A percentile compares a stretch with the other conserved stretches of the same genome.
Conservation (phyloP, 2,888 invertebrate species). For the Orchestes rusci region DNA sequence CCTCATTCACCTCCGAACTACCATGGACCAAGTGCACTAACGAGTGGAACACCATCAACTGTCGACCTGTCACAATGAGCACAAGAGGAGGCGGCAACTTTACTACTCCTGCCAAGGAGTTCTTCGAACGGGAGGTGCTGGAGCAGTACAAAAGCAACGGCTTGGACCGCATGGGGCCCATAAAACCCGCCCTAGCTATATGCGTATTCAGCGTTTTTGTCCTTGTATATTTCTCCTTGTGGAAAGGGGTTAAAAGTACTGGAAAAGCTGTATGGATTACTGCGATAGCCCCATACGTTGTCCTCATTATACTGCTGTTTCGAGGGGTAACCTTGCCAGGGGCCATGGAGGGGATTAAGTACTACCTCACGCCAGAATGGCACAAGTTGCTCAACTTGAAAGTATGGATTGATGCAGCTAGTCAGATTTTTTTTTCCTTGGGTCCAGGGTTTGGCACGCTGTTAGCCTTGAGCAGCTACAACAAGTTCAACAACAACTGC, state of each 20-base stretch:
- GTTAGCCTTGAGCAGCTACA: conserved; percentile 85
- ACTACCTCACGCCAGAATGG: conserved; percentile 87
- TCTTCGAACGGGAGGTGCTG: conserved; percentile 75
- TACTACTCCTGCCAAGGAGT: conserved; percentile 79
- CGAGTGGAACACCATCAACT: conserved; percentile 76
- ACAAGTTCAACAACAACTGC: conserved; percentile 88
- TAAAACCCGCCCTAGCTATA: conserved; percentile 81
- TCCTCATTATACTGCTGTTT: conserved; percentile 75
- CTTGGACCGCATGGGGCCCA: conserved; percentile 78
- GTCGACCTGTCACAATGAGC: conserved; percentile 53
- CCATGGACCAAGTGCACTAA: conserved; percentile 87
- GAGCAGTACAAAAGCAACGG: conserved; percentile 78
- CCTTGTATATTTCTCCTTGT: conserved; percentile 90
- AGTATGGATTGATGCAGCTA: conserved; percentile 85
- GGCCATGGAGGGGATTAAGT: conserved; percentile 75
- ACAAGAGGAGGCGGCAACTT: conserved; percentile 47
- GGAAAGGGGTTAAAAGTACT: conserved; percentile 90
- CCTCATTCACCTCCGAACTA: conserved; percentile 70
- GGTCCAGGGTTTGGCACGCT: conserved; percentile 91
- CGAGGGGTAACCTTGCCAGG: conserved; percentile 83
- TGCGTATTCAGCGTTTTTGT: conserved; percentile 89
- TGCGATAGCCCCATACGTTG: conserved; percentile 86
- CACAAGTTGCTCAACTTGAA: conserved; percentile 69
- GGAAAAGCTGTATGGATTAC: conserved; percentile 97
- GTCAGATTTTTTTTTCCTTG: conserved; percentile 89